Conservation (phyloP, 2,113 vertebrate species). For the Cromileptes altivelis region DNA sequence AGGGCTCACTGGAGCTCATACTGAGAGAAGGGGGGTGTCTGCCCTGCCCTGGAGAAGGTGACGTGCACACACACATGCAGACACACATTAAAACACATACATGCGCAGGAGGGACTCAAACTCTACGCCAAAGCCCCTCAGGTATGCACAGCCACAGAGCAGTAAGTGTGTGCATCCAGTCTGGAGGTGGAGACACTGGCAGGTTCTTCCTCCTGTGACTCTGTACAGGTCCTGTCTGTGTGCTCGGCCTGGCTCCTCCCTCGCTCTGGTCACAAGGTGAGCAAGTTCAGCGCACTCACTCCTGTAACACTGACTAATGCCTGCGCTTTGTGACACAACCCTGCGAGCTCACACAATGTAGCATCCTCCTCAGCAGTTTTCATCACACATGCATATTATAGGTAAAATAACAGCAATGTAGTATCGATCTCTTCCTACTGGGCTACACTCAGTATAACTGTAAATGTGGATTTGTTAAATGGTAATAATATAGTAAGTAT, state of each 20-base stretch:
- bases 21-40: constrained; percentile 51
- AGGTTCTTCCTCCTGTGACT: constrained; percentile 56
- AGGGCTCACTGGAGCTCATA: constrained; percentile 76
- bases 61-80: constrained; percentile 24
- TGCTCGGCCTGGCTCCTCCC: constrained; percentile 48
- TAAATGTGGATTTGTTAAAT: constrained; percentile 10
- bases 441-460: not conserved
- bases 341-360: not conserved
- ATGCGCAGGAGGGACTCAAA: constrained; percentile 24
- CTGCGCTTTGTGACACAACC: constrained; percentile 20
- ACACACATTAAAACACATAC: constrained; percentile 34
- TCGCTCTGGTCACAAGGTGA: constrained; percentile 57
- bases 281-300: constrained; percentile 42
- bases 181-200: constrained; percentile 61
- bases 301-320: constrained; percentile 17
- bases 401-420: not conserved
- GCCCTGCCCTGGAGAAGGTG: constrained; percentile 70
- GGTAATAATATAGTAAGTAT: not conserved
- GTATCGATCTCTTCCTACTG: constrained; percentile 12
- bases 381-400: not conserved
- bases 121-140: constrained; percentile 58
- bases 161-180: constrained; percentile 67
- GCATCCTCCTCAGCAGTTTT: not conserved
- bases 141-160: constrained; percentile 74
- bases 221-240: constrained; percentile 49